phyloP scores from a whole-genome alignment of 2,113 vertebrate genomes.

The Panthera uncia region DNA sequence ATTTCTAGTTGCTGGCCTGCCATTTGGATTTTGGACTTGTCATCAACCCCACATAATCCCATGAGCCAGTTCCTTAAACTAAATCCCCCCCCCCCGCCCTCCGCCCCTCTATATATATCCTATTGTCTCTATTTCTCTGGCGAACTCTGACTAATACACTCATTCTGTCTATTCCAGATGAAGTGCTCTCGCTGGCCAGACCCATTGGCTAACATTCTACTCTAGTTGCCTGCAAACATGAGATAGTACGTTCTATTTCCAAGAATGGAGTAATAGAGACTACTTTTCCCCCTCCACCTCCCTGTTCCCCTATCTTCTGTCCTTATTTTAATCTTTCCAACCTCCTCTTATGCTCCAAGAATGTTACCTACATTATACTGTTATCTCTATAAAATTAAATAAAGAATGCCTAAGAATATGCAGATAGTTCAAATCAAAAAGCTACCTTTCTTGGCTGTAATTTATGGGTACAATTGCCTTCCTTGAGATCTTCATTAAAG shows the following conservation, averaged over 20 bases:
- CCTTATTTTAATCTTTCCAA: neutral
- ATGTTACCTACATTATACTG: neutral
- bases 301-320: neutral
- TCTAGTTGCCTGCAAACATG: neutral
- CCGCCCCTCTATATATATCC: too few species aligned
- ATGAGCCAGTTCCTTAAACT: neutral
- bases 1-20: neutral
- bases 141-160: neutral
- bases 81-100: neutral
- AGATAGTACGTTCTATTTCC: neutral
- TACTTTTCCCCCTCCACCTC: neutral
- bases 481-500: neutral
- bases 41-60: neutral
- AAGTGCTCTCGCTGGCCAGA: neutral
- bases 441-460: neutral
- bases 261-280: neutral
- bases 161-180: neutral
- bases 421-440: neutral
- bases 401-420: neutral
- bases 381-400: conserved; percentile 1
- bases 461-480: neutral
- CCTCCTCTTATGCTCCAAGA: neutral
- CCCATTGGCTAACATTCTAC: neutral
- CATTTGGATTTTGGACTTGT: neutral
- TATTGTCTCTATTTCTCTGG: neutral